Percentiles rank a stretch among this genome's conserved stretches.
Conservation (phyloP, 2,797 vertebrate genomes). For the Chaunax sp. region DNA sequence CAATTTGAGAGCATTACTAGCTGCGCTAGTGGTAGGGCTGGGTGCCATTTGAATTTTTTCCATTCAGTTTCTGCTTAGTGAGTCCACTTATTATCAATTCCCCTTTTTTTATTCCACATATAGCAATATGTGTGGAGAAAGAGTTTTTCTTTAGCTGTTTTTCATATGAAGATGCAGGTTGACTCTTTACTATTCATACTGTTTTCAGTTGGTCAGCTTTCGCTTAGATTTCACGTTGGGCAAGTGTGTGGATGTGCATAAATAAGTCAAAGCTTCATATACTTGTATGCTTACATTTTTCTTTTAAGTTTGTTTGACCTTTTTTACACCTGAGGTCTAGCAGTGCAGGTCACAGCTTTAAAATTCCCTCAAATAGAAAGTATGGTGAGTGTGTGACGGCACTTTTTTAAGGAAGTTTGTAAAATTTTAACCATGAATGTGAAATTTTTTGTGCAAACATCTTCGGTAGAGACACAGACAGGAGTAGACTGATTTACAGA, state of each 20-base stretch:
- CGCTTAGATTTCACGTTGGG: slow-evolving; percentile 9
- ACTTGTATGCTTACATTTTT: slow-evolving; percentile 10
- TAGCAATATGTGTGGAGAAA: no score
- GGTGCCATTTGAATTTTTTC: no score
- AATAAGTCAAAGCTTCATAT: neutral
- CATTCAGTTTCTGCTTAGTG: no score
- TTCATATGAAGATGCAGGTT: neutral
- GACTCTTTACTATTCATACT: no score
- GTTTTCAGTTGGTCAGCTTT: slow-evolving; percentile 42
- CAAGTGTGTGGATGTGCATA: neutral
- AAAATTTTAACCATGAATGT: slow-evolving; percentile 46
- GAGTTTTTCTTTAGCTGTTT: neutral
- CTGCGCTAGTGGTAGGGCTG: no score
- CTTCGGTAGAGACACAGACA: slow-evolving; percentile 3
- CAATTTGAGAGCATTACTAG: no score
- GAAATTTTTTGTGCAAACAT: slow-evolving; percentile 29
- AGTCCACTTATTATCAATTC: no score
- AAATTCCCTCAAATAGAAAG: slow-evolving; percentile 5
- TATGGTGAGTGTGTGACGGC: neutral
- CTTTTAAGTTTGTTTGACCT: slow-evolving; percentile 15
- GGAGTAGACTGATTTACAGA: slow-evolving; percentile 10
- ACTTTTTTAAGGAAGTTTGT: slow-evolving; percentile 26
- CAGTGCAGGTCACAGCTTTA: slow-evolving; percentile 3
- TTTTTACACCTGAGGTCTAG: neutral
- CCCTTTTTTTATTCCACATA: no score